Evolutionary conservation across 2,113 vertebrate species (phyloP).

Genomic region (Pomatostomus ruficeps): DNA sequence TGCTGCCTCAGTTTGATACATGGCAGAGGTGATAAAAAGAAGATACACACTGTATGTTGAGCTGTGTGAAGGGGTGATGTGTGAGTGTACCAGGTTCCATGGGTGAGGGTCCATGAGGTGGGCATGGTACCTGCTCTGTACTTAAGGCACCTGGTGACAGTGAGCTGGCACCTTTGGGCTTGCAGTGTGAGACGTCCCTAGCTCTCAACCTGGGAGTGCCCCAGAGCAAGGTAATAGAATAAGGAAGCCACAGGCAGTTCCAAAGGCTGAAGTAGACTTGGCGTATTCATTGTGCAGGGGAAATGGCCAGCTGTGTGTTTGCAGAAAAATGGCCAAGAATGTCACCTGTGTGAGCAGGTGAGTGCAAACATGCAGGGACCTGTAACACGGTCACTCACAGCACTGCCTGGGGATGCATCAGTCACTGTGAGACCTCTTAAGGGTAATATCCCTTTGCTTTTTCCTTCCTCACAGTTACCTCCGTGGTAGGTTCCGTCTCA

Average conservation of each 20-base stretch:
- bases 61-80: neutral
- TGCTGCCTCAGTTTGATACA: fast-evolving
- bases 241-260: neutral
- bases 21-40: neutral
- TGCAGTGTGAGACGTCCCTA: neutral
- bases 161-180: neutral
- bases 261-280: neutral
- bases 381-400: neutral
- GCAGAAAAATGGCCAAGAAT: neutral
- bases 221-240: neutral
- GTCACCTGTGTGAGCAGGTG: neutral
- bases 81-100: neutral
- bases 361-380: neutral
- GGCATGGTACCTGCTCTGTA: neutral
- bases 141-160: neutral
- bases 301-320: neutral
- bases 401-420: neutral
- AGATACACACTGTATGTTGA: fast-evolving
- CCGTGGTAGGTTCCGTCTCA: neutral
- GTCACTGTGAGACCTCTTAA: neutral
- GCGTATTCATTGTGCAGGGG: fast-evolving
- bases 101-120: neutral
- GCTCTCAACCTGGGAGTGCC: neutral
- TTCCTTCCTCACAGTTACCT: neutral
- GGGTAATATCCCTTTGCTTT: neutral